Conservation (phyloP, 2,888 invertebrate species). For the Nephrocerus scutellatus region DNA sequence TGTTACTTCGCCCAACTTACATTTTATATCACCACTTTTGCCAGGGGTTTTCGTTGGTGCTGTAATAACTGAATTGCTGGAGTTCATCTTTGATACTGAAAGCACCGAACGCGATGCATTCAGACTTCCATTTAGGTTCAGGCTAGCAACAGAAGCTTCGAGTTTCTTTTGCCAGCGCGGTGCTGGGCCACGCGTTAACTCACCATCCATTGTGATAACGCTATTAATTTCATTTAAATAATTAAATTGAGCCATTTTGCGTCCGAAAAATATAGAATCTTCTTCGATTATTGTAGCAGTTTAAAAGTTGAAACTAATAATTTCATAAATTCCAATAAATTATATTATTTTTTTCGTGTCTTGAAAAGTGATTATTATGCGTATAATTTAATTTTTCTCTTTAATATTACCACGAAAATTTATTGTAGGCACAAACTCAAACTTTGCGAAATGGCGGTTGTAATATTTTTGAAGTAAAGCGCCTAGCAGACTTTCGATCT, state of each 20-base stretch:
- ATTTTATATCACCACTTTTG: constrained; percentile 40
- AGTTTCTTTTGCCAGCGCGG: constrained; percentile 72
- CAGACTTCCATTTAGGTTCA: constrained; percentile 53
- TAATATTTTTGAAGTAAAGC: no score
- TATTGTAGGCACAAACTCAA: no score
- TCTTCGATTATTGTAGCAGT: no score
- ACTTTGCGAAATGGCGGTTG: no score
- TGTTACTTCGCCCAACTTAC: constrained; percentile 19
- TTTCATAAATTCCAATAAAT: no score
- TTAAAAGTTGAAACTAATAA: no score
- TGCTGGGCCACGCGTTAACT: constrained; percentile 67
- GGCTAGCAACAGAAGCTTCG: constrained; percentile 51
- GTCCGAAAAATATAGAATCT: no score
- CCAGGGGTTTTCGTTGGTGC: constrained; percentile 50
- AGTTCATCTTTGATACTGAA: constrained; percentile 55
- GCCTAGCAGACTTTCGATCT: no score
- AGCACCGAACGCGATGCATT: constrained; percentile 55
- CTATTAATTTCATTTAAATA: constrained; percentile 74
- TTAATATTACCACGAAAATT: no score
- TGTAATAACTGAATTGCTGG: constrained; percentile 52
- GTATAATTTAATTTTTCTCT: no score
- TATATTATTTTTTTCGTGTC: no score
- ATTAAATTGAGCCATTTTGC: constrained; percentile 74
- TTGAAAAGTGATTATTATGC: no score
- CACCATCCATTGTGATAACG: constrained; percentile 70